These are phyloP conservation scores for Loris lydekkerianus DNA, from an alignment of 2,797 vertebrate species.

Conservation along the genomic window DNA sequence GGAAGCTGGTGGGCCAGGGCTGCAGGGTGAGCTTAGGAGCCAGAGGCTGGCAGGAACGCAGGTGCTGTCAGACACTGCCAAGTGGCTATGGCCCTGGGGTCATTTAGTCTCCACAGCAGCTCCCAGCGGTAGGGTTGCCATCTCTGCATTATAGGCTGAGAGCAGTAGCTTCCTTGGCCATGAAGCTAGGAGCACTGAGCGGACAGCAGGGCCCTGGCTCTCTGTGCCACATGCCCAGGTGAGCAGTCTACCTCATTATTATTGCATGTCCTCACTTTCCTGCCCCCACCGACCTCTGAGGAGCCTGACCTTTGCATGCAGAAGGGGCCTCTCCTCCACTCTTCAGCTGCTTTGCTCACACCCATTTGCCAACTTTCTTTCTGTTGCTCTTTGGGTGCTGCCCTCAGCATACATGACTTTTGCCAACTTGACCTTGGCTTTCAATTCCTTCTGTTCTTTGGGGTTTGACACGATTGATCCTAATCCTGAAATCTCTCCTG, in stretches of 20 bases:
- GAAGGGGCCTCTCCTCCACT: no score
- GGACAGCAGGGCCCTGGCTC: not conserved
- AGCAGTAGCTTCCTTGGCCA: not conserved
- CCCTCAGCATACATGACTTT: not conserved
- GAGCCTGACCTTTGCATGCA: not conserved
- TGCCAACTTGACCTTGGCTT: not conserved
- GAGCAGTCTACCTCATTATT: fast-evolving
- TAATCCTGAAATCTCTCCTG: not conserved
- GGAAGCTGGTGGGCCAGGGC: not conserved
- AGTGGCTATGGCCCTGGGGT: not conserved
- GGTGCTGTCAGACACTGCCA: not conserved
- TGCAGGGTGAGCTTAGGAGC: not conserved
- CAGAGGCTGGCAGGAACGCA: not conserved
- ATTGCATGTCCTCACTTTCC: not conserved
- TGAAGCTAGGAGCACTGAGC: not conserved
- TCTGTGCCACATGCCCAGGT: fast-evolving
- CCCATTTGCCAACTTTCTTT: not conserved
- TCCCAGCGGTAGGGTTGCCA: not conserved
- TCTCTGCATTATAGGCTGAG: not conserved
- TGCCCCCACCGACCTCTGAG: not conserved
- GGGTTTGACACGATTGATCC: not conserved
- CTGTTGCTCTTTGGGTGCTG: not conserved
- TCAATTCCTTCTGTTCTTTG: not conserved
- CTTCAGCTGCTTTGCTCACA: not conserved
- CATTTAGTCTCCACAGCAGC: not conserved